phyloP scores from a whole-genome alignment of 1,140 invertebrate species.

The Leptinotarsa undecemlineata region DNA sequence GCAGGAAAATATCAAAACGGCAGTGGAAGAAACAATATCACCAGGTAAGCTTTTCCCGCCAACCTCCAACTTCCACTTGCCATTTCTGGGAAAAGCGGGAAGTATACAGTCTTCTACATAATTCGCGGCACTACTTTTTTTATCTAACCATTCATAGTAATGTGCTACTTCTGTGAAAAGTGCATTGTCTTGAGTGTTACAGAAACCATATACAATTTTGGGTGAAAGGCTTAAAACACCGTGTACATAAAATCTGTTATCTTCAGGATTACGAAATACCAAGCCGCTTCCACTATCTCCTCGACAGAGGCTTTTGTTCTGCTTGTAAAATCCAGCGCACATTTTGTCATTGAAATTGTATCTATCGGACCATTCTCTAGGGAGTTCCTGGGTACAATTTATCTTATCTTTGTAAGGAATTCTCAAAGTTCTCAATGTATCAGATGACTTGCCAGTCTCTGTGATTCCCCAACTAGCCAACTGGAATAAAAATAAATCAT shows the following conservation, averaged over 20 bases:
- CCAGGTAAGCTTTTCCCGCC: background rate
- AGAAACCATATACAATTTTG: background rate
- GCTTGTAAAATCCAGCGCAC: background rate
- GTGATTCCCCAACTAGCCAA: conserved; percentile 5
- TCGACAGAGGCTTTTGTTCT: background rate
- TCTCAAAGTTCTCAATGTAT: background rate
- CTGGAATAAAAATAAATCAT: background rate
- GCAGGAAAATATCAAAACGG: background rate
- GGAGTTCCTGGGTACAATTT: background rate
- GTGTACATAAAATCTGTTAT: conserved; percentile 3
- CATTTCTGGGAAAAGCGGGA: background rate
- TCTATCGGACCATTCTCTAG: background rate
- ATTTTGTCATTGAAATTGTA: conserved; percentile 10
- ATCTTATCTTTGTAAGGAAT: conserved; percentile 4
- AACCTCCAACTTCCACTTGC: background rate
- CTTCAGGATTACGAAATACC: background rate
- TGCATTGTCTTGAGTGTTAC: background rate
- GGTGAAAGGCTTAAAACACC: background rate
- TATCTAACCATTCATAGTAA: conserved; percentile 7
- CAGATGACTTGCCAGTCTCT: background rate
- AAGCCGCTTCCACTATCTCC: conserved; percentile 16
- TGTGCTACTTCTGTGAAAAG: background rate
- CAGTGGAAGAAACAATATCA: background rate
- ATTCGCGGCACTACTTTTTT: background rate
- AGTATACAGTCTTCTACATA: background rate